These are phyloP conservation scores for Drosophila mayri DNA, from an alignment of 1,140 invertebrate species.

Conservation along the genomic window DNA sequence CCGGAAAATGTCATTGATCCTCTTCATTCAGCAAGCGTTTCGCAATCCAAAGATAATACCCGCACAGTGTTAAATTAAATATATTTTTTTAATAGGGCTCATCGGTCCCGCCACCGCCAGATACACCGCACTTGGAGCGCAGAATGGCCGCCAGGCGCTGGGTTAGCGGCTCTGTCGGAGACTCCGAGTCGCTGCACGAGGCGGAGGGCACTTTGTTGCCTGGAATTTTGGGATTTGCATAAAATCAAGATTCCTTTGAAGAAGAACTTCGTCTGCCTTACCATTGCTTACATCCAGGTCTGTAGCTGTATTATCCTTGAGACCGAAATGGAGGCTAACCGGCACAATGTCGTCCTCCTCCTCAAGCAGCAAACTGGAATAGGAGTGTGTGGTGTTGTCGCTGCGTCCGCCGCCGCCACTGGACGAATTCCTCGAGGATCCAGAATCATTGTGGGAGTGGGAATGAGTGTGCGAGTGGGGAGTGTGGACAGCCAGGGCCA, in stretches of 20 bases:
- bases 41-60: constrained; percentile 21
- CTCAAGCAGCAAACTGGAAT: constrained; percentile 82
- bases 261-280: constrained; percentile 1
- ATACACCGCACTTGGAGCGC: constrained; percentile 84
- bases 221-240: constrained; percentile 23
- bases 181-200: constrained; percentile 87
- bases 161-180: constrained; percentile 87
- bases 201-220: constrained; percentile 83
- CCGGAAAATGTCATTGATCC: constrained; percentile 2
- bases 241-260: background rate
- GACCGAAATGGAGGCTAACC: constrained; percentile 64
- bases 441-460: constrained; percentile 71
- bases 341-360: constrained; percentile 83
- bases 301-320: constrained; percentile 45
- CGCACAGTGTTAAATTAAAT: constrained; percentile 13
- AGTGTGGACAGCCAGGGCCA: constrained; percentile 33
- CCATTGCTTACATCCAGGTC: constrained; percentile 81
- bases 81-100: constrained; percentile 52
- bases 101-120: constrained; percentile 42
- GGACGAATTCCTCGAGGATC: constrained; percentile 79
- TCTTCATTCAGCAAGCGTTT: constrained; percentile 12
- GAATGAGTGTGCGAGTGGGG: constrained; percentile 54
- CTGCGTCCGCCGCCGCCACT: constrained; percentile 77
- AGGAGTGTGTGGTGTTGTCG: constrained; percentile 83
- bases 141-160: constrained; percentile 86